These are phyloP conservation scores for Agelaius tricolor DNA, from an alignment of 2,113 vertebrate genomes.

Conservation along the genomic window DNA sequence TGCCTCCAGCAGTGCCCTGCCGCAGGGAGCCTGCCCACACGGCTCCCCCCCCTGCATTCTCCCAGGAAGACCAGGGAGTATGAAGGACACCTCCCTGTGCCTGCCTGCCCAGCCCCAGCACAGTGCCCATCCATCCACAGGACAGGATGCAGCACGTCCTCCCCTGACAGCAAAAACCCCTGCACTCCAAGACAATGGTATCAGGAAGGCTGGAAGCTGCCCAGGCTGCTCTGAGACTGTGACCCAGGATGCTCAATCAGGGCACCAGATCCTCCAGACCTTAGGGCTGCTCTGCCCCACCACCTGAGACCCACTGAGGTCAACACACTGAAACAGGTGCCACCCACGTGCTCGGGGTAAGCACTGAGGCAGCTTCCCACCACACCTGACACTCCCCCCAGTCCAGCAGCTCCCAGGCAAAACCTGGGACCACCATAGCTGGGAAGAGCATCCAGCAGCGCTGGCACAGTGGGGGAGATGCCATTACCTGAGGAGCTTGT, in stretches of 20 bases:
- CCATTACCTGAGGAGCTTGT: constrained; percentile 77
- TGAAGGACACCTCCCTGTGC: accelerated
- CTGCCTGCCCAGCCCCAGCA: not conserved
- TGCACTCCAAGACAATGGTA: accelerated
- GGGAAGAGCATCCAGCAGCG: accelerated
- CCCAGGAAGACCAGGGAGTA: accelerated
- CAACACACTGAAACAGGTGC: accelerated
- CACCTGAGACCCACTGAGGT: not conserved
- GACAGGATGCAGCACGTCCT: accelerated
- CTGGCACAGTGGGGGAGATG: not conserved
- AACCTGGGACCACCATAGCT: accelerated
- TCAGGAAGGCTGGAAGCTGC: not conserved
- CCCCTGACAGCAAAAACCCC: not conserved
- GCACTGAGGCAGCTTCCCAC: not conserved
- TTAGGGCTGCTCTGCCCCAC: not conserved
- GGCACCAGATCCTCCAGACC: not conserved
- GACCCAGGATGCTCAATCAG: not conserved
- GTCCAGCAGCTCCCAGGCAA: not conserved
- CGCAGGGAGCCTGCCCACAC: accelerated
- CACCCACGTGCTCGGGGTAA: accelerated
- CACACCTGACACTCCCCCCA: not conserved
- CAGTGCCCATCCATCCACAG: accelerated
- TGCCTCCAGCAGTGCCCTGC: accelerated
- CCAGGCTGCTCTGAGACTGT: not conserved
- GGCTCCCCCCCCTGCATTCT: accelerated